Conservation (phyloP, 2,797 vertebrate genomes). For the Lates japonicus region DNA sequence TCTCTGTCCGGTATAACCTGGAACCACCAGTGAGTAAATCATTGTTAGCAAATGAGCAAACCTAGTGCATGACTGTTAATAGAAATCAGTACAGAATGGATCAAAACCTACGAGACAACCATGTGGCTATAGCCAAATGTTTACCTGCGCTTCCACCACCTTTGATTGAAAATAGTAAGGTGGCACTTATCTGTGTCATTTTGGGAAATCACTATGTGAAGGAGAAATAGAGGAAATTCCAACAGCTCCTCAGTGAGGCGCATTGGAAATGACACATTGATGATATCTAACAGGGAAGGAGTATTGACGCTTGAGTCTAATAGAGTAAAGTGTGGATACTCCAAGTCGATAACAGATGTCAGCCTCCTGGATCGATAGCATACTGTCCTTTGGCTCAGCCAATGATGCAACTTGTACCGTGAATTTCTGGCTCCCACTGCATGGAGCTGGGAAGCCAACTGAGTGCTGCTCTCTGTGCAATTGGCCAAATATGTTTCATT, state of each 20-base stretch:
- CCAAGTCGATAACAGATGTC: slow-evolving; percentile 60
- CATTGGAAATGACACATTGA: slow-evolving; percentile 30
- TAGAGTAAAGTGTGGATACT: slow-evolving; percentile 51
- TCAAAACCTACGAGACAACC: not conserved
- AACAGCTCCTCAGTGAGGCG: slow-evolving; percentile 1
- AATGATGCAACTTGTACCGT: slow-evolving; percentile 21
- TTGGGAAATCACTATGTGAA: not conserved
- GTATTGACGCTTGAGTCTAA: slow-evolving; percentile 46
- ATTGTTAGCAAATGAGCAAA: not conserved
- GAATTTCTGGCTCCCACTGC: slow-evolving; percentile 29
- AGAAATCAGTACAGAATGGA: not conserved
- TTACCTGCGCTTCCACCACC: not conserved
- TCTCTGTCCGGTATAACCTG: too few species aligned
- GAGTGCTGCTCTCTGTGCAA: slow-evolving; percentile 23
- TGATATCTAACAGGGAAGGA: slow-evolving; percentile 41
- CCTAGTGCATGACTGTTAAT: not conserved
- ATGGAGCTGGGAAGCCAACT: slow-evolving; percentile 6
- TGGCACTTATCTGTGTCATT: not conserved
- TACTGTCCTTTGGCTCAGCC: slow-evolving; percentile 48
- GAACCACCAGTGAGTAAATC: not conserved
- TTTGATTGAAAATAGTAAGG: not conserved
- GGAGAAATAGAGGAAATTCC: not conserved
- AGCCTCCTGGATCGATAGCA: slow-evolving; percentile 53
- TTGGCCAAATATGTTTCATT: slow-evolving; percentile 62
- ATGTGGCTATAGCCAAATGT: not conserved